Conservation (phyloP, 2,113 vertebrate genomes). For the Notothenia coriiceps region DNA sequence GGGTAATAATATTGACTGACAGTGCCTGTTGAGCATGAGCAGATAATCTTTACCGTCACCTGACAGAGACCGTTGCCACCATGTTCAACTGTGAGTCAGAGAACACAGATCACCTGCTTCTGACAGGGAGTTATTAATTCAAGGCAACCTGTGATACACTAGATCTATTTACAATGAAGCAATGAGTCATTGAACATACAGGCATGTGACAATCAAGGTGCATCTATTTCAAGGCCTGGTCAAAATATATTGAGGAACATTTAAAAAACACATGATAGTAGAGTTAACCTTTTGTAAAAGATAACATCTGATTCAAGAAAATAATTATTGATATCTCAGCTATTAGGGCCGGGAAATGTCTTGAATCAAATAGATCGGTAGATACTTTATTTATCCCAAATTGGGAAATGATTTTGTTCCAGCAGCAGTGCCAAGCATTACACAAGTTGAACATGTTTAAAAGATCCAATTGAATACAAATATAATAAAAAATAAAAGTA, state of each 20-base stretch:
- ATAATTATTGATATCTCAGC: background rate
- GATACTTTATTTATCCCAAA: too few relatives aligned
- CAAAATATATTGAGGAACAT: background rate
- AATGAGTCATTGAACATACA: constrained; percentile 48
- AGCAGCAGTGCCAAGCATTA: too few relatives aligned
- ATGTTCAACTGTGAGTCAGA: constrained; percentile 35
- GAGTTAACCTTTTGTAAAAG: background rate
- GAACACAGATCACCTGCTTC: constrained; percentile 50
- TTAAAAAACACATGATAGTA: background rate
- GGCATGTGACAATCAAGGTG: background rate
- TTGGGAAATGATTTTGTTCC: too few relatives aligned
- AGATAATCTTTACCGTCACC: constrained; percentile 59
- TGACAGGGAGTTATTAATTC: constrained; percentile 53
- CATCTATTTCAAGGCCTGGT: background rate
- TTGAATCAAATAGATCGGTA: too few relatives aligned
- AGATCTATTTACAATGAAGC: constrained; percentile 53
- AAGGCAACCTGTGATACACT: constrained; percentile 21
- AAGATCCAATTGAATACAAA: too few relatives aligned
- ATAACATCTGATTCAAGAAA: background rate
- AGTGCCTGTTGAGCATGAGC: constrained; percentile 34
- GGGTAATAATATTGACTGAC: constrained; percentile 55
- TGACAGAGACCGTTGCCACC: constrained; percentile 31
- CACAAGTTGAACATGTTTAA: too few relatives aligned
- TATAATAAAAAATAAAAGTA: too few relatives aligned
- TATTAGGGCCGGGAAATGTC: too few relatives aligned